Evolutionary conservation across 2,113 vertebrate species (phyloP).

Genomic region (Xiphorhynchus elegans): DNA sequence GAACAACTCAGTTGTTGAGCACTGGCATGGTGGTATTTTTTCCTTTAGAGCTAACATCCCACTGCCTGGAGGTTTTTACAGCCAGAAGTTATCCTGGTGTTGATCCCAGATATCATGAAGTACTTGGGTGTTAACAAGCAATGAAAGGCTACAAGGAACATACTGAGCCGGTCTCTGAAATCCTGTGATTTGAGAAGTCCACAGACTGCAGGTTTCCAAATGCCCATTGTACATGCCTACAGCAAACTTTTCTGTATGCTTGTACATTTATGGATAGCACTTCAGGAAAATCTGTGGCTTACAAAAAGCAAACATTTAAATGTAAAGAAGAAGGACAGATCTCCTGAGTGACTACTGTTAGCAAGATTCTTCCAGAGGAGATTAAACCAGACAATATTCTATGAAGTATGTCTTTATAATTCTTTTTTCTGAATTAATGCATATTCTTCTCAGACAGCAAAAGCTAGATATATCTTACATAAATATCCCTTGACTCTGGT

Average conservation of each 20-base stretch:
- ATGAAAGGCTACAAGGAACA: neutral
- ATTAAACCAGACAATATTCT: slow-evolving; percentile 1
- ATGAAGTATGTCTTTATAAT: neutral
- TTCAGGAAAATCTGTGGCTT: slow-evolving; percentile 26
- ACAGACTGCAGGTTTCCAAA: neutral
- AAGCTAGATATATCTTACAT: neutral
- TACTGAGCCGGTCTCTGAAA: neutral
- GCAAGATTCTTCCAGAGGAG: slow-evolving; percentile 1
- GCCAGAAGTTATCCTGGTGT: neutral
- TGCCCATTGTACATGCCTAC: neutral
- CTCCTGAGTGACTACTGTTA: slow-evolving; percentile 34
- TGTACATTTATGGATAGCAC: slow-evolving; percentile 1
- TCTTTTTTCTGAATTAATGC: neutral
- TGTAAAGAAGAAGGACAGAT: slow-evolving; percentile 46
- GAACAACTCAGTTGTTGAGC: neutral
- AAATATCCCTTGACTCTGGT: neutral
- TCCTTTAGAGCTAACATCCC: neutral
- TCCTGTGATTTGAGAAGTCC: neutral
- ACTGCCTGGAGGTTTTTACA: neutral
- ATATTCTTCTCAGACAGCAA: neutral
- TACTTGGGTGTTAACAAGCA: neutral
- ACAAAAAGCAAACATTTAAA: slow-evolving; percentile 53
- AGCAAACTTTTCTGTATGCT: neutral
- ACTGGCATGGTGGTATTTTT: neutral
- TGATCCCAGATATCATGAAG: neutral